These are phyloP conservation scores for Aythya baeri DNA, from an alignment of 2,113 vertebrate genomes.

Conservation along the genomic window DNA sequence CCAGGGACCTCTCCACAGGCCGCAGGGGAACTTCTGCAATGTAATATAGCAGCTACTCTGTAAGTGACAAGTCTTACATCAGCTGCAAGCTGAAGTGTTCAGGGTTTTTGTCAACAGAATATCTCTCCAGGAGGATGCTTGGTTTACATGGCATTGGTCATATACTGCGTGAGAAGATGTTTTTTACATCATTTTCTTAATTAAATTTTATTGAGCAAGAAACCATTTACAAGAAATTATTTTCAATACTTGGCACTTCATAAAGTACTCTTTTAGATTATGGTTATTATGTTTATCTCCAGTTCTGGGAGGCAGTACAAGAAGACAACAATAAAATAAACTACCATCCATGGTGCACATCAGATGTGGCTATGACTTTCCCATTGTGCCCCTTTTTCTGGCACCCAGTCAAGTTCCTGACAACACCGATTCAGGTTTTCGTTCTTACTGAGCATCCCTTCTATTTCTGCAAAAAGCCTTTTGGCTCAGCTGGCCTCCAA, in stretches of 20 bases:
- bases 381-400: background rate
- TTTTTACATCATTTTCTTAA: background rate
- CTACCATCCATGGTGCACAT: background rate
- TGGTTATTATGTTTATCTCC: background rate
- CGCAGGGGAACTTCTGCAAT: background rate
- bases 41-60: background rate
- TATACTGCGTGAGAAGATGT: background rate
- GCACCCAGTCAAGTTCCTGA: constrained; percentile 34
- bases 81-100: background rate
- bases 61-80: background rate
- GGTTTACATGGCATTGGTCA: background rate
- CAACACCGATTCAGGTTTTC: constrained; percentile 40
- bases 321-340: background rate
- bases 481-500: constrained; percentile 47
- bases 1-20: background rate
- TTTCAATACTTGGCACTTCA: background rate
- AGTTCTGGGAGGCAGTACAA: background rate
- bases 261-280: background rate
- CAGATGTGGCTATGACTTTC: background rate
- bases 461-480: constrained; percentile 47
- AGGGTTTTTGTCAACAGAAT: background rate
- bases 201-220: constrained; percentile 18
- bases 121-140: background rate
- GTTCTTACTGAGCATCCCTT: constrained; percentile 40
- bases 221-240: background rate